phyloP scores from a whole-genome alignment of 1,140 invertebrate species.

The Metaphire vulgaris region DNA sequence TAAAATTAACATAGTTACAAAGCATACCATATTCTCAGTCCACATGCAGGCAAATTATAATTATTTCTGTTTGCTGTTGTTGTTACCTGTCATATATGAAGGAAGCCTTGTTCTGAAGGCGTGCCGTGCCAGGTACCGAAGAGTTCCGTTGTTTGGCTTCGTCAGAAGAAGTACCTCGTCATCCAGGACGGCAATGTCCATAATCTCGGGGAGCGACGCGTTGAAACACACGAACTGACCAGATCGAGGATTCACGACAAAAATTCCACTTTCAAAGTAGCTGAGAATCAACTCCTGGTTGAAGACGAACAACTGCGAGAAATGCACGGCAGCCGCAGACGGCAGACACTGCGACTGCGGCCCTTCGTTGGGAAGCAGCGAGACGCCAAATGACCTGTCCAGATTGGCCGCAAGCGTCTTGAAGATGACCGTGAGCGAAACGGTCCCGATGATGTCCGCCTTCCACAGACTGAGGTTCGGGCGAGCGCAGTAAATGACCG shows the following conservation, averaged over 20 bases:
- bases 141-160: constrained; percentile 58
- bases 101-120: constrained; percentile 46
- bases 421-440: constrained; percentile 76
- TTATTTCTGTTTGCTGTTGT: too few species aligned
- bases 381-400: constrained; percentile 8
- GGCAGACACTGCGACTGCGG: background rate
- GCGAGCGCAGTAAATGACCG: constrained; percentile 64
- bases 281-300: constrained; percentile 66
- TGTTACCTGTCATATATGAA: too few species aligned
- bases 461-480: constrained; percentile 75
- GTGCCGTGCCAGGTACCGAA: constrained; percentile 58
- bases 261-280: constrained; percentile 64
- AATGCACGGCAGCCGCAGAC: constrained; percentile 56
- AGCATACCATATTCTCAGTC: too few species aligned
- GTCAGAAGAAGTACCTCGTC: constrained; percentile 72
- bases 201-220: constrained; percentile 53
- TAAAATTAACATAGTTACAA: too few species aligned
- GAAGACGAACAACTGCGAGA: constrained; percentile 65
- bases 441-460: constrained; percentile 65
- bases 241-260: constrained; percentile 66
- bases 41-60: too few species aligned
- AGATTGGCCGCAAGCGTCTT: constrained; percentile 59
- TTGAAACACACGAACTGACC: constrained; percentile 52
- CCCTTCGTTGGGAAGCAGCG: background rate
- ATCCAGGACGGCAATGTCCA: constrained; percentile 60